A percentile compares a stretch with the other conserved stretches of the same genome.
Evolutionary conservation across 37 sponge, comb jelly and placozoan species (phyloP).

Genomic region (Tethya wilhelma): DNA sequence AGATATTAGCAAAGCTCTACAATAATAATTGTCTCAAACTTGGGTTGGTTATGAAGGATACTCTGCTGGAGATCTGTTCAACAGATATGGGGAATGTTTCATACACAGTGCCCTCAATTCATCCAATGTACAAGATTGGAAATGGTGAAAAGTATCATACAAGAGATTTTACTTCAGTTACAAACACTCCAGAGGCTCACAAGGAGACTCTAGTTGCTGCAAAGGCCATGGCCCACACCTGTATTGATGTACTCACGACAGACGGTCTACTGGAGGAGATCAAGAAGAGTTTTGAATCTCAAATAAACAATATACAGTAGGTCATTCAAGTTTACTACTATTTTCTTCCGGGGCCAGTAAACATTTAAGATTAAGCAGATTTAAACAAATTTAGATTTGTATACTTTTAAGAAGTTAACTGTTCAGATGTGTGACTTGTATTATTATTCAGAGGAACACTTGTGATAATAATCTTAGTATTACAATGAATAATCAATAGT

Average conservation of each 20-base stretch:
- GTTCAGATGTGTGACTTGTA: too few species aligned
- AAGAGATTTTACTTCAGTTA: slow-evolving; percentile 58
- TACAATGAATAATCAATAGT: too few species aligned
- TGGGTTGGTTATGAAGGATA: not conserved
- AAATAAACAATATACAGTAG: too few species aligned
- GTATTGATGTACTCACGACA: slow-evolving; percentile 64
- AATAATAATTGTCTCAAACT: slow-evolving; percentile 22
- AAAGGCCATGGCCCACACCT: slow-evolving; percentile 82
- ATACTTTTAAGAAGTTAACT: too few species aligned
- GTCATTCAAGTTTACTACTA: too few species aligned
- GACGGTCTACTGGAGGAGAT: slow-evolving; percentile 55
- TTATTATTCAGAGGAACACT: too few species aligned
- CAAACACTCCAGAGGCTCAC: slow-evolving; percentile 75
- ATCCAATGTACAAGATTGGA: slow-evolving; percentile 76
- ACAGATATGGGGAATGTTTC: slow-evolving; percentile 96
- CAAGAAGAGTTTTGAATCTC: slow-evolving; percentile 45
- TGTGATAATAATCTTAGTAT: too few species aligned
- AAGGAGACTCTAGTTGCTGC: slow-evolving; percentile 57
- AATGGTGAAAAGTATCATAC: slow-evolving; percentile 72
- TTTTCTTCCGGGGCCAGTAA: too few species aligned
- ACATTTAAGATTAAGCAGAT: too few species aligned
- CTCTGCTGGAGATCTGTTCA: slow-evolving; percentile 6
- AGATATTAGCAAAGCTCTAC: slow-evolving; percentile 38
- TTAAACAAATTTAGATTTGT: too few species aligned
- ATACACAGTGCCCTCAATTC: slow-evolving; percentile 79